Evolutionary conservation across 2,888 invertebrate genomes (phyloP).

Genomic region (Calliopum simillimum): DNA sequence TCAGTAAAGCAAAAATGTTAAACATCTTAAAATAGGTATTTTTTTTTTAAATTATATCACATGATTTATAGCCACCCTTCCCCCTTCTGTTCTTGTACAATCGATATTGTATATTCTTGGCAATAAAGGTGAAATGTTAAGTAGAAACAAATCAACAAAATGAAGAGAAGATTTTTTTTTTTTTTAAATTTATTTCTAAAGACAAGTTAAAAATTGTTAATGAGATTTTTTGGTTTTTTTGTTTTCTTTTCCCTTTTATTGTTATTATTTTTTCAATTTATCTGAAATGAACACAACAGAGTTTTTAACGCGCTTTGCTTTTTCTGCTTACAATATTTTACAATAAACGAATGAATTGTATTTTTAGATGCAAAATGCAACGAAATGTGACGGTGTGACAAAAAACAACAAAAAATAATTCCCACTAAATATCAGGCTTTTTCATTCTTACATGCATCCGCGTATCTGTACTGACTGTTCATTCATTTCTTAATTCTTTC

Average conservation of each 20-base stretch:
- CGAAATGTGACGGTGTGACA: conserved; percentile 27
- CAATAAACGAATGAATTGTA: background rate
- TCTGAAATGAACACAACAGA: too few relatives aligned
- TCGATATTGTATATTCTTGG: background rate
- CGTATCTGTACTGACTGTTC: too few relatives aligned
- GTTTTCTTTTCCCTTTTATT: background rate
- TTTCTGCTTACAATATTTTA: too few relatives aligned
- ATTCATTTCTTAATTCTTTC: too few relatives aligned
- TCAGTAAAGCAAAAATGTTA: background rate
- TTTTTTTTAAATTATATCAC: too few relatives aligned
- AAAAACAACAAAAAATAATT: conserved; percentile 3
- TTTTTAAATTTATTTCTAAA: conserved; percentile 13
- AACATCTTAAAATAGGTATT: too few relatives aligned
- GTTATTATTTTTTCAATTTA: background rate
- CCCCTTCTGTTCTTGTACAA: background rate
- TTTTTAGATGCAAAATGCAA: conserved; percentile 26
- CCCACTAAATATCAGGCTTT: background rate
- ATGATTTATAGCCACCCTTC: background rate
- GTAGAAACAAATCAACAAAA: conserved; percentile 9
- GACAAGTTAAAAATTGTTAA: background rate
- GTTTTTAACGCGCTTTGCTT: too few relatives aligned
- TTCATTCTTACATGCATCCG: background rate
- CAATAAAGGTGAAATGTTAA: background rate
- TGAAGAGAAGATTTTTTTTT: background rate
- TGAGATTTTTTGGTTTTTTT: background rate